Base-by-base conservation (phyloP, 2,888 invertebrate species). In the Lasioglossum marginatum region DNA sequence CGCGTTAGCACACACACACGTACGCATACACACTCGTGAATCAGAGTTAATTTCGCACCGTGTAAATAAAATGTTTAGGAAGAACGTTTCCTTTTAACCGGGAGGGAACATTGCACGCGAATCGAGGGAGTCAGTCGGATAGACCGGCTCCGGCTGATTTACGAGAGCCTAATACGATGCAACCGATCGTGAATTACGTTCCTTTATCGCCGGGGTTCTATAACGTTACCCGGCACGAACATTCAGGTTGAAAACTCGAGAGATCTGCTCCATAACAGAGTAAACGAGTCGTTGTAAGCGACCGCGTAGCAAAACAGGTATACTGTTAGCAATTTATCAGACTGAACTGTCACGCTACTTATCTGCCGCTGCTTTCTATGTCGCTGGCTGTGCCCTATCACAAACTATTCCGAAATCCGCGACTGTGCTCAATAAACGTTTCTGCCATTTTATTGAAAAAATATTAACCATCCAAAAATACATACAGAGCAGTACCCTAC, bases 1-100 rank as follows among this genome's bases (percentile, higher is more conserved):
- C 68, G 34, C 66, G 66, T 83, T 77, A 82, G 79, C 77, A 75
- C 66, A 8, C 23, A 23, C 48, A 23, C 23, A 0, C 23, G 2
- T 0, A 6, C 52, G 0, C 48, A 6, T 3, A 52, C 52, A n/a
- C n/a, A 52, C 52, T n/a, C 63, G 31, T 63, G 84, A 84, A 79
- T 84, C 84, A 43, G 75, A 84, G 74, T 81, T 85, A 79, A 85
- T 85, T 85, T 75, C 45, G 16, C 27, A 14, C 34, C 48, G 71
- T 27, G 72, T 40, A 75, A 60, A 81, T 81, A 63, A 63, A 72
- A 57, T 70, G 79, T 57, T 71, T 37, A 23, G 71, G 34, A 37
- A 52, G 63, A 68, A 73, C 68, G 23, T 70, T 82, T 82, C 68
- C 34, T 34, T 66, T 66, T 63, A 63, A 40, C n/a, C 68, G 68